Percentiles rank a stretch among this genome's conserved stretches.
Conservation (phyloP, 2,888 invertebrate genomes). For the Palloptera scutellata region DNA sequence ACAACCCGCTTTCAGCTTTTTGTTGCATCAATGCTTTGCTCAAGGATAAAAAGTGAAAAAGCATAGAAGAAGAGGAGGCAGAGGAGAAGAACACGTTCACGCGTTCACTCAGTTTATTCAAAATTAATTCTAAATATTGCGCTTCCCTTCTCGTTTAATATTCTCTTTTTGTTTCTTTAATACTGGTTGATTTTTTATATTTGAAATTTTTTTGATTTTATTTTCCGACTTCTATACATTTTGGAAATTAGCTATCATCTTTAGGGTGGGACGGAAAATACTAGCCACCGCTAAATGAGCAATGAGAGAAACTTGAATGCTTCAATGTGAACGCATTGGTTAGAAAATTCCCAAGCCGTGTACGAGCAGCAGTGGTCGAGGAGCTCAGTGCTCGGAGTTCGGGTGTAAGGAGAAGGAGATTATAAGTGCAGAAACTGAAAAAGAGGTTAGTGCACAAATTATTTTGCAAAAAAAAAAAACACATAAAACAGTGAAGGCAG, state of each 20-base stretch:
- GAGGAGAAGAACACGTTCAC: background rate
- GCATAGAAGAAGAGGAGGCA: background rate
- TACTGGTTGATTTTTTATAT: background rate
- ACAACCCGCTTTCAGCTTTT: constrained; percentile 38
- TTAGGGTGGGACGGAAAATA: no score
- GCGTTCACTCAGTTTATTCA: constrained; percentile 35
- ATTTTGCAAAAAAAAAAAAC: background rate
- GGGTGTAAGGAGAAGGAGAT: background rate
- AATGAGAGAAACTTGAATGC: no score
- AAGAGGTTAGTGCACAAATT: background rate
- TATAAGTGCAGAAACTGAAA: background rate
- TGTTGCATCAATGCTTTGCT: constrained; percentile 36
- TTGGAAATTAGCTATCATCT: no score
- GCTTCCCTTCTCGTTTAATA: constrained; percentile 14
- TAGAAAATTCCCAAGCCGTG: no score
- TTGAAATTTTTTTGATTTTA: background rate
- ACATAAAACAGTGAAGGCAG: background rate
- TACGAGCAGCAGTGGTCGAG: no score
- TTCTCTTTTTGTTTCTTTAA: background rate
- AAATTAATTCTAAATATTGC: constrained; percentile 39
- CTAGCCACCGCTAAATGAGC: no score
- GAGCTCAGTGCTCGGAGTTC: background rate
- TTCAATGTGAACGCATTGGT: no score
- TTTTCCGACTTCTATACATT: no score
- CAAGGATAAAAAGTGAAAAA: background rate